phyloP scores from a whole-genome alignment of 2,888 invertebrate genomes.

The Caradrina clavipalpis region DNA sequence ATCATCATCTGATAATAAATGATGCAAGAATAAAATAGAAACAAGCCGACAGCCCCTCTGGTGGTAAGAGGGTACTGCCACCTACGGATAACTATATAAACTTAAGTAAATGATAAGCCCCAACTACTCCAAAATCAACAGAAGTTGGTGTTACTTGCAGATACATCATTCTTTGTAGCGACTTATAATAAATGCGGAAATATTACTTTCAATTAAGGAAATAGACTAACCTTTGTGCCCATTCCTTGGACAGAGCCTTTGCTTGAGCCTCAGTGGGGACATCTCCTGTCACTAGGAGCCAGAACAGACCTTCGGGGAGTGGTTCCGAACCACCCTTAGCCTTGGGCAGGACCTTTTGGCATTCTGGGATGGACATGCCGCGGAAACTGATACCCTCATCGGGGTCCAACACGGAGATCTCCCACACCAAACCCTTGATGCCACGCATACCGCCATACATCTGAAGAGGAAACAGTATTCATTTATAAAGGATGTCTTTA shows the following conservation, averaged over 20 bases:
- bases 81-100: too few relatives aligned
- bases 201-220: not conserved
- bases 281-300: constrained; percentile 94
- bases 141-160: too few relatives aligned
- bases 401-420: constrained; percentile 98
- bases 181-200: not conserved
- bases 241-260: constrained; percentile 94
- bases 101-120: too few relatives aligned
- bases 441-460: constrained; percentile 99
- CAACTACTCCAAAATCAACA: too few relatives aligned
- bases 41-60: too few relatives aligned
- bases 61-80: too few relatives aligned
- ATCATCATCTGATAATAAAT: too few relatives aligned
- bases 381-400: constrained; percentile 99
- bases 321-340: constrained; percentile 93
- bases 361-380: constrained; percentile 97
- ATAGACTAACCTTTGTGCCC: constrained; percentile 91
- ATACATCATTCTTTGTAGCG: too few relatives aligned
- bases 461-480: constrained; percentile 77
- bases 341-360: constrained; percentile 93
- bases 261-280: constrained; percentile 94
- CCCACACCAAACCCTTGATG: constrained; percentile 98
- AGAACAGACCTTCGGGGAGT: constrained; percentile 95
- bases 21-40: too few relatives aligned
- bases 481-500: constrained; percentile 9